These are phyloP conservation scores for Tiliqua scincoides DNA, from an alignment of 2,113 vertebrate genomes.

Conservation along the genomic window DNA sequence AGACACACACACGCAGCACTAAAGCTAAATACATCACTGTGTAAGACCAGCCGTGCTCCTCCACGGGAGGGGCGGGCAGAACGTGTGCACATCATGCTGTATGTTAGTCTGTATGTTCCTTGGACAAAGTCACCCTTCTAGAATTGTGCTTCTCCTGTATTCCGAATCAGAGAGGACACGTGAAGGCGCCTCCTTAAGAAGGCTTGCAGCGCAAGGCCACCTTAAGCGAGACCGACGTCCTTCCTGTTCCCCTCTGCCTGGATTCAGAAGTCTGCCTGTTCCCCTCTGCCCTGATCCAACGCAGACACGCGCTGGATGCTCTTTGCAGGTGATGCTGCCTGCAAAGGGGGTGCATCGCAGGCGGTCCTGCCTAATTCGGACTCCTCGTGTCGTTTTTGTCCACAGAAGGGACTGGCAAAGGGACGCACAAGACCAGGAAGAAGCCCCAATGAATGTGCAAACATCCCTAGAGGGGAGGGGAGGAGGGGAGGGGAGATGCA, in stretches of 20 bases:
- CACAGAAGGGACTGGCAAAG: no score
- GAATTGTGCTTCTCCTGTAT: not conserved
- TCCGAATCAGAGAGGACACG: not conserved
- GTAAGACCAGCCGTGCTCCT: no score
- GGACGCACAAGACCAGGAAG: no score
- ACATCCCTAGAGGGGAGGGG: not conserved
- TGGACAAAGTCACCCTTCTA: not conserved
- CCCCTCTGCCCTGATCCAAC: not conserved
- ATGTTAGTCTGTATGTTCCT: no score
- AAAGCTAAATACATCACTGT: no score
- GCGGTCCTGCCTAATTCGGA: not conserved
- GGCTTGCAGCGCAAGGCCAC: not conserved
- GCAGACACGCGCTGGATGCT: not conserved
- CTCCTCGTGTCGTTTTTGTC: not conserved
- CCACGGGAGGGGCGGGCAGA: no score
- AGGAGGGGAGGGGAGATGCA: not conserved
- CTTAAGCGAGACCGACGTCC: not conserved
- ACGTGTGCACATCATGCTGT: no score
- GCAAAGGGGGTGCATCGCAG: not conserved
- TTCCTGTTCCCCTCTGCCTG: not conserved
- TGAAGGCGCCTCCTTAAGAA: not conserved
- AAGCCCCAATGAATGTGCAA: not conserved
- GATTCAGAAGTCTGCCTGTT: not conserved
- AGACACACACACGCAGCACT: no score
- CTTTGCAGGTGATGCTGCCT: no score